Percentiles rank a stretch among this genome's conserved stretches.
phyloP scores from a whole-genome alignment of 2,113 vertebrate genomes.

The Hyla sarda region DNA sequence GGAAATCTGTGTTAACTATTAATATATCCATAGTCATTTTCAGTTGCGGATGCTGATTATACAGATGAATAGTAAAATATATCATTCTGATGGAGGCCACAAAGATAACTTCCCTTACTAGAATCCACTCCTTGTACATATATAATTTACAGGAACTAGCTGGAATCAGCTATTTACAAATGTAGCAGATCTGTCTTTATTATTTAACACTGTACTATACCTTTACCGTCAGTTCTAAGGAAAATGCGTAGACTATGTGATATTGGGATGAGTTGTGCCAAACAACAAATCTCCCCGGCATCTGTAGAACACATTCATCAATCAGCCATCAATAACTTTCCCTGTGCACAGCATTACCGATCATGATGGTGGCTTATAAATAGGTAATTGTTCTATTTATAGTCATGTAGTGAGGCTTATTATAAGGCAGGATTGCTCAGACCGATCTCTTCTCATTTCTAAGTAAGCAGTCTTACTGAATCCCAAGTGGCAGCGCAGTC shows the following conservation, averaged over 20 bases:
- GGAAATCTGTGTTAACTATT: neutral
- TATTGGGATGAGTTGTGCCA: neutral
- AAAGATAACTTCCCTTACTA: neutral
- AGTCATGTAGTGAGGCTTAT: neutral
- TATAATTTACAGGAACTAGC: neutral
- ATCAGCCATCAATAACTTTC: neutral
- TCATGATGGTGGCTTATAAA: neutral
- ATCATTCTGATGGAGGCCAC: neutral
- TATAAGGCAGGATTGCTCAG: neutral
- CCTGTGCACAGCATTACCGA: neutral
- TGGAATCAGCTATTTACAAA: neutral
- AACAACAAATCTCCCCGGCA: neutral
- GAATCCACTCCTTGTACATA: neutral
- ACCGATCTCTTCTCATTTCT: neutral
- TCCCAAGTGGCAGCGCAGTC: slow-evolving; percentile 1
- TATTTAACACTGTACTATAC: neutral
- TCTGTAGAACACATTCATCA: neutral
- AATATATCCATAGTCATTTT: too few relatives aligned
- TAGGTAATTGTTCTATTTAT: neutral
- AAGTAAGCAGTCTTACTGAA: slow-evolving; percentile 15
- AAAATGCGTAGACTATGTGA: neutral
- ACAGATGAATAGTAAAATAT: too few relatives aligned
- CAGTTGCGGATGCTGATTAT: neutral
- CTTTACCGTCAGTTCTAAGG: neutral
- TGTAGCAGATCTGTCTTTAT: neutral